Base-by-base conservation (phyloP, 2,888 invertebrate genomes). In the Opisthograptis luteolata region DNA sequence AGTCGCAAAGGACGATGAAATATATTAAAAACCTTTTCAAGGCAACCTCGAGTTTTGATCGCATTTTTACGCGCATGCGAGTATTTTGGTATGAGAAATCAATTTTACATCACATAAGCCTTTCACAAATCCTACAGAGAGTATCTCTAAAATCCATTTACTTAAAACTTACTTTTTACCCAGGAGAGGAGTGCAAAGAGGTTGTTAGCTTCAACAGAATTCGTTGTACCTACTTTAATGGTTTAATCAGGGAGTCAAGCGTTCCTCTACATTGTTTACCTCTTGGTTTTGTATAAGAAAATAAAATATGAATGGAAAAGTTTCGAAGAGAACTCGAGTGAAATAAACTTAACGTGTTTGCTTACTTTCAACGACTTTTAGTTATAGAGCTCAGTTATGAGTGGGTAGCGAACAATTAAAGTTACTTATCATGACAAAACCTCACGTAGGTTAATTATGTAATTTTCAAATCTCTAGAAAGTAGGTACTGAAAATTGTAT, bases 91-190 rank as follows among this genome's bases (percentile, higher is more conserved):
- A 39, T 35, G 15, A 34, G 20, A 41, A 14, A 41, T 41, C 35
- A 30, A 25, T 36, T 48, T 48, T 31, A 48, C 24, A 30, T 48
- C 36, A 24, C 48, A 34, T 48, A 25, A n/a, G 30, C 37, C 48
- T 30, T 41, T 20, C 24, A 9, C 34, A 10, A 30, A 35, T 42
- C 13, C 48, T 28, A 3, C 17, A n/a, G 36, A 35, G 48, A 48
- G 30, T 28, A 19, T 41, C 48, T 48, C 36, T 41, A 41, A 48
- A 36, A 48, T 48, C 41, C 48, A 49, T 49, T 49, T n/a, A n/a
- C n/a, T 31, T 31, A 32, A 48, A 36, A 31, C 35, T 31, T 42
- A 49, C 31, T 49, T 42, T 22, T 42, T 42, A 27, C 42, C 27
- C 42, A 31, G 10, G 48, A 48, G 48, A 42, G 42, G 41, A 49